Evolutionary conservation across 1,140 invertebrate species (phyloP).

Genomic region (Aphelenchoides fujianensis): DNA sequence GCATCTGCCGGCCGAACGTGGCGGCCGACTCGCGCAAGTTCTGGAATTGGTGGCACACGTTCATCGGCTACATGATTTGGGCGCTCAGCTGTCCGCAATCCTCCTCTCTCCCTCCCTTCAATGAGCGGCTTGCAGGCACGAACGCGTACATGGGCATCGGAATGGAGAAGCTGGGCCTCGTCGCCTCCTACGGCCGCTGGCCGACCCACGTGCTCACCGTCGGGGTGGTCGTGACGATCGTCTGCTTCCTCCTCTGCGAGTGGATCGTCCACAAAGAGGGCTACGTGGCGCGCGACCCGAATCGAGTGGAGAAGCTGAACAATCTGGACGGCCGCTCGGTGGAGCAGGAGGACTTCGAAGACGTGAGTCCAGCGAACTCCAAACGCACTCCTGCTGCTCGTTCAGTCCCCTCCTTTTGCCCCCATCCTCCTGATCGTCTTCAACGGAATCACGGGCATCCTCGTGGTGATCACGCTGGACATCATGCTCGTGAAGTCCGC

Average conservation of each 20-base stretch:
- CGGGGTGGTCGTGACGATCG: conserved; percentile 1
- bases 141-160: background rate
- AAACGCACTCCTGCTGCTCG: background rate
- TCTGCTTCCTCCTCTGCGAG: conserved; percentile 7
- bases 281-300: background rate
- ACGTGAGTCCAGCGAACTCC: background rate
- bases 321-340: background rate
- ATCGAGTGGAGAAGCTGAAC: conserved; percentile 8
- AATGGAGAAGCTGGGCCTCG: background rate
- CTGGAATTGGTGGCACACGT: conserved; percentile 14
- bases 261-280: conserved; percentile 18
- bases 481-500: conserved; percentile 14
- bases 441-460: background rate
- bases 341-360: conserved; percentile 17
- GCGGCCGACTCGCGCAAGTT: background rate
- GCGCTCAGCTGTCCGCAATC: background rate
- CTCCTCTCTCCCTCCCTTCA: no score
- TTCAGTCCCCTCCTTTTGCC: background rate
- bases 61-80: conserved; percentile 10
- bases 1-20: background rate
- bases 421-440: conserved; percentile 11
- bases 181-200: conserved; percentile 9
- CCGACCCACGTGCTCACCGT: background rate
- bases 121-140: conserved; percentile 1
- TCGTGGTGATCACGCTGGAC: background rate